A percentile compares a stretch with the other conserved stretches of the same genome.
Conservation (phyloP, 2,113 vertebrate genomes). For the Donacobius atricapilla region DNA sequence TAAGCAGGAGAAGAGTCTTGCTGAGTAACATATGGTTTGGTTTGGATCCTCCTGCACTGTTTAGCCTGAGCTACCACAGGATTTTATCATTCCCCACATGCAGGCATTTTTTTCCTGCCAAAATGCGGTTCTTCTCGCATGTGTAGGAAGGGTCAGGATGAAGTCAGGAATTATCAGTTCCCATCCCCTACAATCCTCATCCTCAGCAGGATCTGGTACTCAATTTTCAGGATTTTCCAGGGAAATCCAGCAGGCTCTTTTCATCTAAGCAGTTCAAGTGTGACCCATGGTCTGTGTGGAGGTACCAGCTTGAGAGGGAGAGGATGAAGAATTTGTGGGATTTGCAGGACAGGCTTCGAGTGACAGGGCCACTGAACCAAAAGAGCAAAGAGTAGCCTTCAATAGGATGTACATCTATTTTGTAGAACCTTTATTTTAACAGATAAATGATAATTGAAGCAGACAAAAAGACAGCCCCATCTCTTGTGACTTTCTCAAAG, state of each 20-base stretch:
- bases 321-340: neutral
- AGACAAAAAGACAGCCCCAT: neutral
- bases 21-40: constrained; percentile 33
- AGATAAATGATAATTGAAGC: neutral
- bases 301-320: neutral
- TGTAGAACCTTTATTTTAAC: neutral
- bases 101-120: neutral
- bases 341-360: neutral
- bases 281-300: fast-evolving
- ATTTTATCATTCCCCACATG: constrained; percentile 14
- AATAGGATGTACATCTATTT: neutral
- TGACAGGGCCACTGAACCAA: neutral
- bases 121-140: neutral
- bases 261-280: neutral
- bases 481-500: neutral
- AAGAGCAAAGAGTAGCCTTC: neutral
- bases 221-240: neutral
- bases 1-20: neutral
- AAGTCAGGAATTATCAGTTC: neutral
- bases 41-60: neutral
- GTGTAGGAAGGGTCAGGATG: neutral
- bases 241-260: neutral
- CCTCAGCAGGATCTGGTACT: neutral
- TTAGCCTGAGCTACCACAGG: constrained; percentile 5
- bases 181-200: neutral